Base-by-base conservation (phyloP, 1,140 invertebrate species). In the Tribolium castaneum region DNA sequence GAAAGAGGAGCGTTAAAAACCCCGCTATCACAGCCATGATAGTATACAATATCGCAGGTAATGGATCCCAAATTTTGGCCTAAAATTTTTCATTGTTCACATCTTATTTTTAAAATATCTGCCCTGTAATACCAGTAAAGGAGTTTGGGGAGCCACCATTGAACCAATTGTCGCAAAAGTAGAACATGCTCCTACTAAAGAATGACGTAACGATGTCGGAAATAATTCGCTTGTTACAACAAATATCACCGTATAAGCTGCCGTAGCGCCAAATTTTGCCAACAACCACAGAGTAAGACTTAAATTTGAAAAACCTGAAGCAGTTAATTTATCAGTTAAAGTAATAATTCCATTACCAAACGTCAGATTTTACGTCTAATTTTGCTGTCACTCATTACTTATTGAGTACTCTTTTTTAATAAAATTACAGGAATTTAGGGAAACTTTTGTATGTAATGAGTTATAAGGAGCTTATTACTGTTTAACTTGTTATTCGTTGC, bases 191-290 rank as follows among this genome's bases (percentile, higher is more conserved):
- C 86, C 92, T 10, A 94, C 87, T 39, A 93, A 85, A 9, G 91
- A 92, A 79, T 90, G 90, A 70, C 93, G 88, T 70, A 91, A 84
- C 62, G 88, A 88, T 7, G 93, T 94, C 10, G 93, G 93, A 85
- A 93, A 94, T 85, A 94, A 87, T 87, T 94, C 93, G 13, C 92
- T 89, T 1, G 92, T 93, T 80, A 91, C 92, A 79, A 94, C 89
- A 86, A 93, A 94, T 6, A 93, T 86, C 10, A 92, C 90, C 79
- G 91, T 91, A 84, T 94, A 94, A 0, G 92, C 91, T 81, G 90
- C 89, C 9, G 93, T 92, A 70, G 93, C 93, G 22, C 91, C 90
- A 84, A 92, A 90, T 87, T 95, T 95, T 7, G 94, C 94, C n/a
- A 91, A 82, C 75, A 96, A 88, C 83, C 92, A 94, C 13, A 92